Evolutionary conservation across 2,113 vertebrate genomes (phyloP).

Genomic region (Lagopus muta): DNA sequence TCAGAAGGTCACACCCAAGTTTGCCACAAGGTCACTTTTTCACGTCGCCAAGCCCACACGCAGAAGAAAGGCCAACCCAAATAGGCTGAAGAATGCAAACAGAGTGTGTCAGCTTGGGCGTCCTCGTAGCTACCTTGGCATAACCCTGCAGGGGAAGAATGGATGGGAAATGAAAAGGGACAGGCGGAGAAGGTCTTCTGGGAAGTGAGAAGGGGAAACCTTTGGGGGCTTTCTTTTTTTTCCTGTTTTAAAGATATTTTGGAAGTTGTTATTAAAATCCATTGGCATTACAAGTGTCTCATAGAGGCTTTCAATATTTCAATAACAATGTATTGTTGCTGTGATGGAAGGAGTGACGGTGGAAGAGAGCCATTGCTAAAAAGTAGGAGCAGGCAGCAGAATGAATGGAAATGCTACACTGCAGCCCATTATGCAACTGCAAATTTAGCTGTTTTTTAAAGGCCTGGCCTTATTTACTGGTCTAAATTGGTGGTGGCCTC

Average conservation of each 20-base stretch:
- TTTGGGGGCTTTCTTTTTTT: neutral
- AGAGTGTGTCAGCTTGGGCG: neutral
- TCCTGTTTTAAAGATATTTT: neutral
- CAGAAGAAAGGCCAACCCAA: constrained; percentile 34
- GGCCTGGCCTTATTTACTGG: neutral
- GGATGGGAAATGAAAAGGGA: neutral
- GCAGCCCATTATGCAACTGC: neutral
- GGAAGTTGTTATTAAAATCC: no score
- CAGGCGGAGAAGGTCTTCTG: neutral
- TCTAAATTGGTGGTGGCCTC: neutral
- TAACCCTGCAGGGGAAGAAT: neutral
- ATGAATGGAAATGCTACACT: neutral
- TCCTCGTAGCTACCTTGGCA: neutral
- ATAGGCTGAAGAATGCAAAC: constrained; percentile 46
- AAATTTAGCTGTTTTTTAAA: neutral
- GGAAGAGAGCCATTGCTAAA: neutral
- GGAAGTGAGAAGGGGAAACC: neutral
- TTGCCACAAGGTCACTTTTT: constrained; percentile 44
- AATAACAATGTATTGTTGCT: constrained; percentile 18
- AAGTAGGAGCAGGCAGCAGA: neutral
- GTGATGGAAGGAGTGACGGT: neutral
- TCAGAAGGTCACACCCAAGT: constrained; percentile 58
- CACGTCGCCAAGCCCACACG: neutral
- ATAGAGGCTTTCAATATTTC: neutral
- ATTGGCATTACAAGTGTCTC: constrained; percentile 18